phyloP scores from a whole-genome alignment of 2,113 vertebrate species.

The Picathartes gymnocephalus region DNA sequence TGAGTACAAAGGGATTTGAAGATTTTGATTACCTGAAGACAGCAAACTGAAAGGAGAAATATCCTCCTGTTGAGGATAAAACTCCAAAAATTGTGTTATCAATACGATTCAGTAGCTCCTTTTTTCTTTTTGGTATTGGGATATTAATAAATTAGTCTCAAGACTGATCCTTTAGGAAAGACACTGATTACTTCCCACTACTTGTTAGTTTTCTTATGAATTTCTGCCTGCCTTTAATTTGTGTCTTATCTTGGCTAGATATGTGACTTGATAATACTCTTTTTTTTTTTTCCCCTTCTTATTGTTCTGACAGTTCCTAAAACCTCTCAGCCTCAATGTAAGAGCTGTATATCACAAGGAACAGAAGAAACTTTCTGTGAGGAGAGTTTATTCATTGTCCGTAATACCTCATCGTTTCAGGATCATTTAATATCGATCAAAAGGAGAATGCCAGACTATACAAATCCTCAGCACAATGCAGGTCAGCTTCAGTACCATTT shows the following conservation, averaged over 20 bases:
- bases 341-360: background rate
- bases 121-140: background rate
- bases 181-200: background rate
- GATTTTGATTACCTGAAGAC: background rate
- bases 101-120: background rate
- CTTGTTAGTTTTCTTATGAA: background rate
- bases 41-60: constrained; percentile 1
- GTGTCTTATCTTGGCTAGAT: background rate
- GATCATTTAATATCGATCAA: background rate
- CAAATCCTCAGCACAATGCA: background rate
- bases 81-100: background rate
- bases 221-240: background rate
- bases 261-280: background rate
- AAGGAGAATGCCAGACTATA: background rate
- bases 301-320: background rate
- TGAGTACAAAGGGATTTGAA: background rate
- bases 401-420: background rate
- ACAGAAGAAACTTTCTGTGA: background rate
- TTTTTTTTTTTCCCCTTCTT: background rate
- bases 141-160: background rate
- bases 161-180: background rate
- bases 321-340: background rate
- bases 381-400: background rate
- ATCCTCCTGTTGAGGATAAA: background rate
- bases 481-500: background rate